Conservation (phyloP, 2,113 vertebrate genomes). For the Scytalopus superciliaris region DNA sequence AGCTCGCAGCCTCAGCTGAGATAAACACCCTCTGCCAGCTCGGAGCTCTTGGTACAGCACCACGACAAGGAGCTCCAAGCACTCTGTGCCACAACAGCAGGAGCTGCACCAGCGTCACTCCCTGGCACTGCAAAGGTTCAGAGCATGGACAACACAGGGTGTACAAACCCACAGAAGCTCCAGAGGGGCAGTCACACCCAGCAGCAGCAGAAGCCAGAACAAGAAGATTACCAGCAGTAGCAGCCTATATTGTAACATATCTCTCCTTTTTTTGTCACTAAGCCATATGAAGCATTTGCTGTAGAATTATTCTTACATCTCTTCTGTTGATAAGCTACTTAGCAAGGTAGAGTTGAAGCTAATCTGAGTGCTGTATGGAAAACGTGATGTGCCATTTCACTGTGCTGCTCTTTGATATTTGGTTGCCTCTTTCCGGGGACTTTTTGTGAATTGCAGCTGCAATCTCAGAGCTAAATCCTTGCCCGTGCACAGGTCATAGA, state of each 20-base stretch:
- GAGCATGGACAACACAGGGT: too few relatives aligned
- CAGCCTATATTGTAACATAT: neutral
- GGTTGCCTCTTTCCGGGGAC: neutral
- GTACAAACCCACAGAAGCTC: neutral
- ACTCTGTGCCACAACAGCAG: neutral
- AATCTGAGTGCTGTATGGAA: neutral
- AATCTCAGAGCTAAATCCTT: neutral
- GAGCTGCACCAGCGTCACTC: neutral
- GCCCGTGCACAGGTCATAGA: neutral
- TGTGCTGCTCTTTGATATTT: neutral
- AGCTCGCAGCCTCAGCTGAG: neutral
- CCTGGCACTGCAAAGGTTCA: neutral
- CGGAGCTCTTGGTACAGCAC: neutral
- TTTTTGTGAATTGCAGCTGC: neutral
- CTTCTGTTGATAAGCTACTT: slow-evolving; percentile 40
- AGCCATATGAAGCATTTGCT: neutral
- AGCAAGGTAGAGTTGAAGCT: neutral
- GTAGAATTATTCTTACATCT: slow-evolving; percentile 20
- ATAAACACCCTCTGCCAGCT: neutral
- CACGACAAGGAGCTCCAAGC: neutral
- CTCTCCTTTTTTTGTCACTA: neutral
- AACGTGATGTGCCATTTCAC: neutral
- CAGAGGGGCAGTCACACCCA: neutral
- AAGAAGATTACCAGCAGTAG: neutral
- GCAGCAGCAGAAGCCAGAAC: neutral